Percentiles rank a stretch among this genome's conserved stretches.
These are phyloP conservation scores for Coranthus polyacanthus DNA, from an alignment of 2,797 vertebrate genomes.

Conservation along the genomic window DNA sequence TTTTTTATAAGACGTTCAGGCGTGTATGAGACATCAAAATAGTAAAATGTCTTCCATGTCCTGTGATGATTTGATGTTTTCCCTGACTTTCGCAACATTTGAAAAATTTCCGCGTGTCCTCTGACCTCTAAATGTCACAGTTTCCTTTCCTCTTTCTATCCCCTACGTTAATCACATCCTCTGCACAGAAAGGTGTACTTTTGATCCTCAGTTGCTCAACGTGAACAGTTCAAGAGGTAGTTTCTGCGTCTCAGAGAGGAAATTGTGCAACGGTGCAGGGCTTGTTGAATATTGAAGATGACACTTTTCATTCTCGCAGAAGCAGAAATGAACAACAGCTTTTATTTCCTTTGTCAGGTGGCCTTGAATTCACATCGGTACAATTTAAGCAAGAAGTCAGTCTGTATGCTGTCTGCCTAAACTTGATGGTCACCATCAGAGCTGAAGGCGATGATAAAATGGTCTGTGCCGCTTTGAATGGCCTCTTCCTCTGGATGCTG, in stretches of 20 bases:
- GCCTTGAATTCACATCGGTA: not conserved
- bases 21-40: slow-evolving; percentile 40
- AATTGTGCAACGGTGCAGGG: slow-evolving; percentile 54
- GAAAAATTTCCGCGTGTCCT: slow-evolving; percentile 52
- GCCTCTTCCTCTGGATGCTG: slow-evolving; percentile 37
- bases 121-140: slow-evolving; percentile 74
- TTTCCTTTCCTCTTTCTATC: slow-evolving; percentile 34
- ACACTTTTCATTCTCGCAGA: slow-evolving; percentile 17
- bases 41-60: slow-evolving; percentile 17
- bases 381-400: slow-evolving; percentile 18
- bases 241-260: slow-evolving; percentile 43
- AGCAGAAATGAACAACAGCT: not conserved
- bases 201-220: slow-evolving; percentile 45
- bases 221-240: slow-evolving; percentile 22
- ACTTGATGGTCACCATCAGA: slow-evolving; percentile 31
- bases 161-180: slow-evolving; percentile 20
- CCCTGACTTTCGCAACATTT: slow-evolving; percentile 38
- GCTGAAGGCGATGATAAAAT: slow-evolving; percentile 41
- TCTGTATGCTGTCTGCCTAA: slow-evolving; percentile 8
- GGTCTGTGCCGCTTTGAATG: slow-evolving; percentile 37
- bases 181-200: slow-evolving; percentile 26
- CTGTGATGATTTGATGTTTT: slow-evolving; percentile 50
- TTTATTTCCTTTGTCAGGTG: slow-evolving; percentile 5
- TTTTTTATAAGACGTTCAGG: slow-evolving; percentile 30
- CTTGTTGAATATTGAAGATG: not conserved